Percentiles rank a stretch among this genome's conserved stretches.
Conservation (phyloP, 1,140 invertebrate genomes). For the Coptotermes formosanus region DNA sequence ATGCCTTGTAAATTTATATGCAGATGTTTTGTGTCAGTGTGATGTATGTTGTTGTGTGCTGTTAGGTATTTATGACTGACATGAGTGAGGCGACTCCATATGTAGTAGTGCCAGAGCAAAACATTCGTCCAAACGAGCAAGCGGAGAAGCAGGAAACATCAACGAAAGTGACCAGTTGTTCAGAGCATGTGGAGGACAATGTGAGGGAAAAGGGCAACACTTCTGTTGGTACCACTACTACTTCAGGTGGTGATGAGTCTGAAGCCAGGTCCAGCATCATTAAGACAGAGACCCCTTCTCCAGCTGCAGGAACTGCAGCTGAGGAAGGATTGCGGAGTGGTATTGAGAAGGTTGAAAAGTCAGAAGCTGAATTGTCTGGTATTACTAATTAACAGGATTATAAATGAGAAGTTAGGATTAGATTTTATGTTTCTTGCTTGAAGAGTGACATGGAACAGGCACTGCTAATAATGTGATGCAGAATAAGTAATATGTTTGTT, state of each 20-base stretch:
- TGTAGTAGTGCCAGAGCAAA: background rate
- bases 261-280: background rate
- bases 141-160: background rate
- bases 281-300: background rate
- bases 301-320: background rate
- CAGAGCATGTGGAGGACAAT: background rate
- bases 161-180: background rate
- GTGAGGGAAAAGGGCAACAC: background rate
- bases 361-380: background rate
- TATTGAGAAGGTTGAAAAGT: background rate
- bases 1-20: too few relatives aligned
- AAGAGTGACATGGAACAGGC: background rate
- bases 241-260: background rate
- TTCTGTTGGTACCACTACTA: background rate
- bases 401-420: background rate
- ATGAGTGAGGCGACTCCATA: background rate
- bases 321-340: background rate
- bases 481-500: background rate
- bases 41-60: background rate
- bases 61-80: background rate
- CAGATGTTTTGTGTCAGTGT: too few relatives aligned
- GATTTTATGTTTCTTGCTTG: background rate
- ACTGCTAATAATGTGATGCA: background rate
- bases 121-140: background rate
- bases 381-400: background rate